Conservation (phyloP, 2,888 invertebrate genomes). For the Dorcus hopei region DNA sequence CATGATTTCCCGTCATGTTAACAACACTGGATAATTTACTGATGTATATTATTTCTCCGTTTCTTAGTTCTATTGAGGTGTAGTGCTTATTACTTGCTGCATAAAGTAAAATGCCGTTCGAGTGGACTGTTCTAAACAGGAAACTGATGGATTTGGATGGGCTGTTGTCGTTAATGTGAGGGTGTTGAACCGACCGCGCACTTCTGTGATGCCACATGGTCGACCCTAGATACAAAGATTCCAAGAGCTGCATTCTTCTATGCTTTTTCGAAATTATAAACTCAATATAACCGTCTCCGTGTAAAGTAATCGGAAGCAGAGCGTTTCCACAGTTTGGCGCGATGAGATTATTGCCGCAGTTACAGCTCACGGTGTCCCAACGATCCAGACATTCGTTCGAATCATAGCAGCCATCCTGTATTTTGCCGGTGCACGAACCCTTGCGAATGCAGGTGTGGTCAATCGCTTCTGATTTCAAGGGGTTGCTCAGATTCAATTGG, state of each 20-base stretch:
- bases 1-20: slow-evolving; percentile 74
- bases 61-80: slow-evolving; percentile 74
- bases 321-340: slow-evolving; percentile 79
- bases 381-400: slow-evolving; percentile 76
- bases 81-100: slow-evolving; percentile 85
- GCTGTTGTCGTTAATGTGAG: slow-evolving; percentile 23
- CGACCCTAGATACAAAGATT: slow-evolving; percentile 71
- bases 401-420: slow-evolving; percentile 59
- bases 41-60: slow-evolving; percentile 74
- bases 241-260: slow-evolving; percentile 80
- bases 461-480: slow-evolving; percentile 69
- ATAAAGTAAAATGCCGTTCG: slow-evolving; percentile 79
- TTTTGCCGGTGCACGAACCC: slow-evolving; percentile 57
- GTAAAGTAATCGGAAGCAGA: slow-evolving; percentile 75
- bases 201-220: slow-evolving; percentile 61
- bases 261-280: slow-evolving; percentile 80
- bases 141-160: slow-evolving; percentile 74
- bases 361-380: slow-evolving; percentile 75
- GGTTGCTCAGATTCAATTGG: slow-evolving; percentile 74
- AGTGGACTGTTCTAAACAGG: slow-evolving; percentile 75
- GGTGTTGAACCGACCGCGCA: slow-evolving; percentile 18
- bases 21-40: slow-evolving; percentile 76
- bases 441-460: slow-evolving; percentile 74
- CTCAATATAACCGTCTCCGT: slow-evolving; percentile 74
- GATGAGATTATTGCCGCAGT: slow-evolving; percentile 64